Evolutionary conservation across 2,888 invertebrate genomes (phyloP).

Genomic region (Octonoba sinensis): DNA sequence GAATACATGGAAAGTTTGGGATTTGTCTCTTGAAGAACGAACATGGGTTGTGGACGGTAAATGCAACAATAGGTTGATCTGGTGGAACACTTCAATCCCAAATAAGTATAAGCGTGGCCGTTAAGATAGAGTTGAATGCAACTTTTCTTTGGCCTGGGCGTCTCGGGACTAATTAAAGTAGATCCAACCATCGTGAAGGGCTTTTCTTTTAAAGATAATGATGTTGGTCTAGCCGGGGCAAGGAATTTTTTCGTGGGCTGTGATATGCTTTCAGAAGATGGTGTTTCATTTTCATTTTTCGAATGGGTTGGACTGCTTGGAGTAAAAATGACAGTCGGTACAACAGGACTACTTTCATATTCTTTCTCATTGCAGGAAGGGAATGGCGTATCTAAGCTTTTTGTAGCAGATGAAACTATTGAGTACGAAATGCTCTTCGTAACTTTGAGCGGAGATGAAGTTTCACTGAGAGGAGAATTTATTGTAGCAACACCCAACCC

Average conservation of each 20-base stretch:
- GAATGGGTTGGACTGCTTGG: slow-evolving; percentile 54
- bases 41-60: slow-evolving; percentile 94
- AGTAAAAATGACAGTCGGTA: slow-evolving; percentile 57
- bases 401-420: slow-evolving; percentile 26
- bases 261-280: slow-evolving; percentile 41
- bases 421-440: slow-evolving; percentile 6
- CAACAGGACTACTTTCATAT: slow-evolving; percentile 13
- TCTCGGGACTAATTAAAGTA: slow-evolving; percentile 86
- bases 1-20: slow-evolving; percentile 96
- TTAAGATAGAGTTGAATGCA: slow-evolving; percentile 90
- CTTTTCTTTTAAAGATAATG: slow-evolving; percentile 86
- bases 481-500: slow-evolving; percentile 16
- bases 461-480: background rate
- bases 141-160: slow-evolving; percentile 88
- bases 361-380: slow-evolving; percentile 15
- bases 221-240: slow-evolving; percentile 78
- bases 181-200: slow-evolving; percentile 73
- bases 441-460: slow-evolving; percentile 1
- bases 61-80: slow-evolving; percentile 92
- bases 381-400: slow-evolving; percentile 8
- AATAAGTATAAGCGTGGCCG: slow-evolving; percentile 89
- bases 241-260: slow-evolving; percentile 48
- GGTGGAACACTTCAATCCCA: slow-evolving; percentile 91
- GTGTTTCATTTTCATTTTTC: slow-evolving; percentile 21
- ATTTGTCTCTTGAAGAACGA: slow-evolving; percentile 81